Base-by-base conservation (phyloP, 2,797 vertebrate species). In the Xerus rutilus region DNA sequence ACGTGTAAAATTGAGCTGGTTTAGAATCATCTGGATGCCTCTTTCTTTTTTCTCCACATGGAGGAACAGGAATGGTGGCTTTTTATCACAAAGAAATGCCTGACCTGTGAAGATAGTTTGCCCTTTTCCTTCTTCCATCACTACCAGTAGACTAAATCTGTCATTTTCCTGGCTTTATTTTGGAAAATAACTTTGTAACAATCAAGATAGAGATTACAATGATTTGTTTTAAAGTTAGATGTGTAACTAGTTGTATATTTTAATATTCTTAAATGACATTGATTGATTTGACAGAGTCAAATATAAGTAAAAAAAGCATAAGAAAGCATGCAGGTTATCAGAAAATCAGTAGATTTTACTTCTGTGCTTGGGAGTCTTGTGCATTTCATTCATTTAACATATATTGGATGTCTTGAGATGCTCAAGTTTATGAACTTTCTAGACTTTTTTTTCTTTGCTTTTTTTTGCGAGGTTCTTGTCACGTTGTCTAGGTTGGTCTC, bases 211-310 rank as follows among this genome's bases (percentile, higher is more conserved):
- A 94, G 43, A 79, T 89, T 39, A 93, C 62, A 82, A 88, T 85
- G 62, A n/a, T 83, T 91, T 78, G 65, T 69, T 96, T 81, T 81
- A 88, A 96, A 88, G 70, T 89, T 93, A 69, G 84, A 18, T 90
- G 35, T 93, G 23, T 84, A 67, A 83, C 17, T 67, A 18, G 13
- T 62, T 91, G 20, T 85, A 74, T 1, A 54, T 79, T 93, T 93
- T 78, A 94, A 49, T 87, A 93, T 69, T 94, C 39, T 32, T 82
- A 89, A 84, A 45, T 91, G 57, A 62, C 62, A 87, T 11, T 35
- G 76, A 77, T 64, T 90, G 57, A 79, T 92, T 95, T 89, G 69
- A 93, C 23, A 39, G 54, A 93, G 81, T 91, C 54, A 89, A 91
- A 67, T 67, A 64, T 6, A 95, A 54, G 45, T 72, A 49, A 82